Evolutionary conservation across 1,140 invertebrate genomes (phyloP).

Genomic region (Euwallacea similis): DNA sequence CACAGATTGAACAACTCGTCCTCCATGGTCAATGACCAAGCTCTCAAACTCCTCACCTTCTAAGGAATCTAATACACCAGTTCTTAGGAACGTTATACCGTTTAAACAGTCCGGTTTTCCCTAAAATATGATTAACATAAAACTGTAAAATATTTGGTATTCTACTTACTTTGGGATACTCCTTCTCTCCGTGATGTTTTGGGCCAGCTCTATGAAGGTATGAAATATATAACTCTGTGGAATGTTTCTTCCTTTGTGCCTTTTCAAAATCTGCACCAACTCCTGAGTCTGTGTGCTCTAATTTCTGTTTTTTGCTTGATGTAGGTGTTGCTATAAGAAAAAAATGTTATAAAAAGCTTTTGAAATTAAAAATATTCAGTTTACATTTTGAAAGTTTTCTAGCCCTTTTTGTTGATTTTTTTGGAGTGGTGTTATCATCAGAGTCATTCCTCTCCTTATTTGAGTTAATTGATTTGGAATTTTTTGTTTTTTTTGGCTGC

Average conservation of each 20-base stretch:
- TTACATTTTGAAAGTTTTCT: constrained; percentile 37
- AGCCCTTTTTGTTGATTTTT: constrained; percentile 20
- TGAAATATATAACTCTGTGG: constrained; percentile 66
- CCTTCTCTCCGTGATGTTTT: constrained; percentile 76
- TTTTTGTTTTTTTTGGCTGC: background rate
- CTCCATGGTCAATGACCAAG: constrained; percentile 79
- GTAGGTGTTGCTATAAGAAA: constrained; percentile 41
- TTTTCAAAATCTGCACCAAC: constrained; percentile 62
- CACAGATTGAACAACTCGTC: constrained; percentile 70
- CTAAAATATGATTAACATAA: constrained; percentile 52
- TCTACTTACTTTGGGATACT: constrained; percentile 72
- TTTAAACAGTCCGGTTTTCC: constrained; percentile 75
- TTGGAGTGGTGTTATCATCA: constrained; percentile 6
- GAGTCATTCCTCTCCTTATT: constrained; percentile 4
- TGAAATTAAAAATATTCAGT: constrained; percentile 10
- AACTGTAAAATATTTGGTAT: background rate
- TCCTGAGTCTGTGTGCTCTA: constrained; percentile 46
- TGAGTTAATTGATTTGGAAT: background rate
- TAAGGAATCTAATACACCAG: constrained; percentile 86
- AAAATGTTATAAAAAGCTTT: constrained; percentile 4
- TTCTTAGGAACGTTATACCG: constrained; percentile 79
- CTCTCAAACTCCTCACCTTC: constrained; percentile 78
- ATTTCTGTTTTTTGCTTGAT: constrained; percentile 47
- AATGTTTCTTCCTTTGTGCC: constrained; percentile 65
- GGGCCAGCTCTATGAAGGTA: constrained; percentile 77